Evolutionary conservation across 2,888 invertebrate species (phyloP), one percentile per base, ranked within the genome.

Genomic region (Cosmia trapezina): DNA sequence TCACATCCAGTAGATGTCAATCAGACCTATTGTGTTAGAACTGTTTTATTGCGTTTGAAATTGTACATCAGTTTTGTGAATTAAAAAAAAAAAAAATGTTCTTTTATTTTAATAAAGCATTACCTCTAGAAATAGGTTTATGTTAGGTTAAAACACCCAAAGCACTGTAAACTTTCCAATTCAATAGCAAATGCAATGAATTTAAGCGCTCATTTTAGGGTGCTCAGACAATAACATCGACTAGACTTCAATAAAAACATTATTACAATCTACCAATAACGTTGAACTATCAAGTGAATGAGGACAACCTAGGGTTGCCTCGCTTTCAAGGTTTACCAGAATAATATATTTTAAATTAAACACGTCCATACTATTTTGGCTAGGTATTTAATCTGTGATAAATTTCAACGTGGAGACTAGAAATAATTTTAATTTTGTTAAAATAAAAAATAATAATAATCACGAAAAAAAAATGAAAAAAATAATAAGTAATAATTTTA

Each of bases 251-350:
- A 79, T 79, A 79, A 81, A 80, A 81, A 70, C 65, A 76, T 63
- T 81, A 79, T 81, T 70, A 63, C 57, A 49, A 80, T 51, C 63
- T 64, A 69, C 80, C 75, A 78, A 79, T 81, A 79, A 67, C 66
- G 70, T 70, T 70, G 51, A 60, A 79, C 62, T 67, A 79, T 59
- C 12, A 45, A 76, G n/a, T 2, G 69, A 76, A 62, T 54, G 62
- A 65, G 9, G 47, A 57, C 19, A 22, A 11, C 8, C 8, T 28
- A 81, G 70, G 81, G 78, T 45, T 81, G 53, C 8, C 28, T 61
- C 49, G 0, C 19, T 41, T 28, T 7, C 1, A 22, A 2, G 4
- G 6, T 53, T 62, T 33, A 8, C 19, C 11, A 53, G 7, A 22
- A 14, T 47, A 62, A 33, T 33, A 45, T 45, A 19, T 4, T 41